Evolutionary conservation across 2,797 vertebrate species (phyloP).

Genomic region (Gephyroberyx darwinii): DNA sequence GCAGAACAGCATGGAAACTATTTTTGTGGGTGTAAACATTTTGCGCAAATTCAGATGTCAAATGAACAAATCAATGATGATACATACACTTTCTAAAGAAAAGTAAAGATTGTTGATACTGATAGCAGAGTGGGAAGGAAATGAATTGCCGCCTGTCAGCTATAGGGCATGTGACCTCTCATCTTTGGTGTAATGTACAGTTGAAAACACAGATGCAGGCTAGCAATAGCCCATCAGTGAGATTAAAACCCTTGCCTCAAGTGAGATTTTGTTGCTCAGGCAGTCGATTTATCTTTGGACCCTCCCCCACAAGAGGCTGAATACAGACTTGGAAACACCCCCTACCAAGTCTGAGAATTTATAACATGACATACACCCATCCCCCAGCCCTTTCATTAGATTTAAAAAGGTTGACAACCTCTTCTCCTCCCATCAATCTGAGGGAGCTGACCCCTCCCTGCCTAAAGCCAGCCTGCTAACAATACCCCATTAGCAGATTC

Average conservation of each 20-base stretch:
- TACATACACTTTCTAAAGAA: slow-evolving; percentile 41
- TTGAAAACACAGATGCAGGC: slow-evolving; percentile 52
- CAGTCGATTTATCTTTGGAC: slow-evolving; percentile 53
- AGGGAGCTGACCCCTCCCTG: slow-evolving; percentile 36
- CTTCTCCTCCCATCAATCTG: slow-evolving; percentile 50
- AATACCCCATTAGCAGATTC: slow-evolving; percentile 30
- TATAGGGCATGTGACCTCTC: slow-evolving; percentile 37
- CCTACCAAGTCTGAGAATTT: slow-evolving; percentile 71
- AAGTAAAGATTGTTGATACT: slow-evolving; percentile 44
- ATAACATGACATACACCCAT: slow-evolving; percentile 73
- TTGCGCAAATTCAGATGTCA: slow-evolving; percentile 66
- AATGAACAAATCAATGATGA: slow-evolving; percentile 49
- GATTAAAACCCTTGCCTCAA: slow-evolving; percentile 56
- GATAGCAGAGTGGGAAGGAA: slow-evolving; percentile 41
- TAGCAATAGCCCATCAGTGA: slow-evolving; percentile 27
- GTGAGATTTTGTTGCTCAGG: slow-evolving; percentile 51
- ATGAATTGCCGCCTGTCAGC: slow-evolving; percentile 51
- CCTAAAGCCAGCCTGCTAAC: slow-evolving; percentile 38
- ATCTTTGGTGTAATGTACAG: slow-evolving; percentile 40
- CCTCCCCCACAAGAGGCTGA: slow-evolving; percentile 54
- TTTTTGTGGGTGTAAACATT: slow-evolving; percentile 63
- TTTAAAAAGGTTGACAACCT: slow-evolving; percentile 69
- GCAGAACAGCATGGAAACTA: slow-evolving; percentile 49
- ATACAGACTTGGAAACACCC: slow-evolving; percentile 66
- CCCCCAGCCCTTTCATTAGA: slow-evolving; percentile 72